These are phyloP conservation scores for Neolamprologus hecqui DNA, from an alignment of 2,113 vertebrate species.

Conservation along the genomic window DNA sequence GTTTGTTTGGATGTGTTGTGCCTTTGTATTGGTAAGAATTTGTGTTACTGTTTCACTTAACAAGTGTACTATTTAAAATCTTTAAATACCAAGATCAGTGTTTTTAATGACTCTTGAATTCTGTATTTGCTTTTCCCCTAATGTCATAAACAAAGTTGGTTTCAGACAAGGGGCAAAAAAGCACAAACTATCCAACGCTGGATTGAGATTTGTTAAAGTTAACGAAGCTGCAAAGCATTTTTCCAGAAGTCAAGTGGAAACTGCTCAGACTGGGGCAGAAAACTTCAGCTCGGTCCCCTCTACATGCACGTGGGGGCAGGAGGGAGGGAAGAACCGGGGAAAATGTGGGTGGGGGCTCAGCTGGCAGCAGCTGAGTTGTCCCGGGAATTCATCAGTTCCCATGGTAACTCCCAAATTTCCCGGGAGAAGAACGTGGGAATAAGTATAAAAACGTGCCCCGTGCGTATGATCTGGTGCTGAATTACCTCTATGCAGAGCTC, in stretches of 20 bases:
- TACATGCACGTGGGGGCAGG: constrained; percentile 36
- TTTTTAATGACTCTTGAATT: neutral
- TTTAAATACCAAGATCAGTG: neutral
- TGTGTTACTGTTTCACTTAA: neutral
- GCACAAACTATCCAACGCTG: neutral
- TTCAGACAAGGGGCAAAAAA: neutral
- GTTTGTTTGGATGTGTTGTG: constrained; percentile 73
- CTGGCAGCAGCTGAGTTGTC: constrained; percentile 46
- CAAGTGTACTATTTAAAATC: neutral
- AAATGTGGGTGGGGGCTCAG: neutral
- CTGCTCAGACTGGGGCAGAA: constrained; percentile 10
- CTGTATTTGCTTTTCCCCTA: neutral
- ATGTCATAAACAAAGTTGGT: neutral
- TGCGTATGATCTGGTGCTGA: constrained; percentile 29
- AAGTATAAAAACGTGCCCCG: constrained; percentile 41
- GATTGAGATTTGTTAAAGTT: constrained; percentile 3
- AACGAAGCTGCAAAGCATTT: constrained; percentile 33
- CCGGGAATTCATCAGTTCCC: constrained; percentile 67
- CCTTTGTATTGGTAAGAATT: constrained; percentile 67
- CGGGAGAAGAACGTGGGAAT: constrained; percentile 63
- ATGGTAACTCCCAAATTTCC: constrained; percentile 60
- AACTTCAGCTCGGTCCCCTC: constrained; percentile 14
- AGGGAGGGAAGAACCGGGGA: neutral
- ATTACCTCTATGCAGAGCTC: neutral
- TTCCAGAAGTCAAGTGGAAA: constrained; percentile 45